Conservation (phyloP, 2,888 invertebrate genomes). For the Drosophila monieri region DNA sequence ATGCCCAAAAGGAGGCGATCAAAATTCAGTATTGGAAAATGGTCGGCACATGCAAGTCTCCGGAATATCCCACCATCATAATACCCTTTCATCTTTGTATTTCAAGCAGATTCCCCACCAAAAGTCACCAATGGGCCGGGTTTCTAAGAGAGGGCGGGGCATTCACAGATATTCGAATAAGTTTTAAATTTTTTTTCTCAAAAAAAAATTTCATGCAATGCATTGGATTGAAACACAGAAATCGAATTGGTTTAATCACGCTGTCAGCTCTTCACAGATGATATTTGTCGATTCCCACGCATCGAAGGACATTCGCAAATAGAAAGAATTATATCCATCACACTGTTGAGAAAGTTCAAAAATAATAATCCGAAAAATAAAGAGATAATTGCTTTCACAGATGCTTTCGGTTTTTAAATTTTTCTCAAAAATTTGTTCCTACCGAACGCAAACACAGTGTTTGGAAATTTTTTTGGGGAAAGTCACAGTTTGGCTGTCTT, state of each 20-base stretch:
- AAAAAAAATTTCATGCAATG: conserved; percentile 29
- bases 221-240: conserved; percentile 23
- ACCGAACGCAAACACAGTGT: conserved; percentile 52
- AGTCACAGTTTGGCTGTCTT: conserved; percentile 63
- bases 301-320: conserved; percentile 10
- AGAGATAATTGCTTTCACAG: conserved; percentile 44
- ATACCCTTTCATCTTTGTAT: conserved; percentile 23
- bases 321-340: conserved; percentile 5
- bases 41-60: conserved; percentile 60
- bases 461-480: conserved; percentile 24
- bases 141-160: neutral
- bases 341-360: neutral
- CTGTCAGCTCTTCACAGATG: conserved; percentile 21
- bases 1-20: conserved; percentile 48
- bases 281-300: conserved; percentile 34
- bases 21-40: conserved; percentile 22
- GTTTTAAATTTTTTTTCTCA: conserved; percentile 25
- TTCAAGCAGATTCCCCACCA: conserved; percentile 49
- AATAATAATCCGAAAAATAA: conserved; percentile 20
- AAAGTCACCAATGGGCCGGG: conserved; percentile 65
- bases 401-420: conserved; percentile 45
- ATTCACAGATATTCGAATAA: conserved; percentile 30
- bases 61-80: conserved; percentile 10
- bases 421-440: conserved; percentile 44
- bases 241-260: neutral